phyloP scores from a whole-genome alignment of 35 echinoderm and acorn worm species.

The Lytechinus pictus region DNA sequence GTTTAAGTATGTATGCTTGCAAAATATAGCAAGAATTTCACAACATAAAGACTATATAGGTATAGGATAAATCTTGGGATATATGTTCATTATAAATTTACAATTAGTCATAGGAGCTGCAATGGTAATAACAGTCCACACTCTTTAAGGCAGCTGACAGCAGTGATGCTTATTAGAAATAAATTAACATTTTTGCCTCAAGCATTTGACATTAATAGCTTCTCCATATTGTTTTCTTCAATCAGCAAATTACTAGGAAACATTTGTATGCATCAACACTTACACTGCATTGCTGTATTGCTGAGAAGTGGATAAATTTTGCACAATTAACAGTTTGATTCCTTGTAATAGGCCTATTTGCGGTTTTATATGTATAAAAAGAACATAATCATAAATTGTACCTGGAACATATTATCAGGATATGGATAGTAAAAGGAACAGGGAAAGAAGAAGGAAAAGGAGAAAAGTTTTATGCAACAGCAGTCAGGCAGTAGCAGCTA shows the following conservation, averaged over 20 bases:
- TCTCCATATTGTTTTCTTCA: background rate
- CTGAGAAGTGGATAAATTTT: background rate
- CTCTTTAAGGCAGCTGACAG: background rate
- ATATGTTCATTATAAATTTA: background rate
- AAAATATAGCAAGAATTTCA: no score
- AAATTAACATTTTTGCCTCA: background rate
- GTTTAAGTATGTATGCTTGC: no score
- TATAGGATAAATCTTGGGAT: background rate
- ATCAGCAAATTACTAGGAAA: background rate
- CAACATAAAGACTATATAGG: no score
- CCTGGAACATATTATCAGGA: no score
- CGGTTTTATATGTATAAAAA: no score
- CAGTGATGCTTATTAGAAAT: background rate
- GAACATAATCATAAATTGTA: no score
- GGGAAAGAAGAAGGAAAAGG: no score
- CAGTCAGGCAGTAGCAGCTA: background rate
- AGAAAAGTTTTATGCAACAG: no score
- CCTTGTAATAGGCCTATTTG: no score
- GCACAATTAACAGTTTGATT: background rate
- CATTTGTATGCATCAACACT: background rate
- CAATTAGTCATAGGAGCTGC: background rate
- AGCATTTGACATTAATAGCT: slow-evolving; percentile 5
- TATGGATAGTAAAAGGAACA: no score
- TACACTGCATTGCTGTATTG: background rate
- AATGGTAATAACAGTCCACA: background rate